phyloP scores from a whole-genome alignment of 1,140 invertebrate genomes.

The Limonius californicus region DNA sequence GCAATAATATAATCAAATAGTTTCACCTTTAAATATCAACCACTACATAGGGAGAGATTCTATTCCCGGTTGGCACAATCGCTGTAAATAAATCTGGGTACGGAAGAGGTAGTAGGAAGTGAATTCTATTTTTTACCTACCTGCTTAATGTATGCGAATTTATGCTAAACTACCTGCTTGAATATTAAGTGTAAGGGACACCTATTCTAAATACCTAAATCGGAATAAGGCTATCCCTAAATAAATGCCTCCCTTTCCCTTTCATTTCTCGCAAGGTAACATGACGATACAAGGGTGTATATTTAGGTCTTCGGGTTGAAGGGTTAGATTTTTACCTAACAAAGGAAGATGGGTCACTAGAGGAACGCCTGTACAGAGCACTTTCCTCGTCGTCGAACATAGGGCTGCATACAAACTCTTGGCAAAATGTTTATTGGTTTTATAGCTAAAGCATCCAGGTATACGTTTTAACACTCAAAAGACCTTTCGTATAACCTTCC shows the following conservation, averaged over 20 bases:
- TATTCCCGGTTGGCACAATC: no score
- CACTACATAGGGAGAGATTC: no score
- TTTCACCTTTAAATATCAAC: conserved; percentile 4
- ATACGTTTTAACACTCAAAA: conserved; percentile 9
- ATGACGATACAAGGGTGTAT: conserved; percentile 4
- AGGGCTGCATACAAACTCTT: background rate
- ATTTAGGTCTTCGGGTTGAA: conserved; percentile 10
- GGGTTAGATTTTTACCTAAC: conserved; percentile 19
- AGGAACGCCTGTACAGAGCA: conserved; percentile 1
- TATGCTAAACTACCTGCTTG: conserved; percentile 46
- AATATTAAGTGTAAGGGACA: conserved; percentile 48
- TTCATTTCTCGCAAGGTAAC: conserved; percentile 14
- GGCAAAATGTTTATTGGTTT: background rate
- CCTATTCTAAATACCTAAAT: conserved; percentile 35
- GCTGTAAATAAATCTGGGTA: conserved; percentile 26
- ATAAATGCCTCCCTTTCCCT: background rate
- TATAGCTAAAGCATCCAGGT: background rate
- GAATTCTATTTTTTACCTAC: conserved; percentile 43
- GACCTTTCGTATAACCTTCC: background rate
- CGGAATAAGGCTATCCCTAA: background rate
- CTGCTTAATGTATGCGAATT: conserved; percentile 48
- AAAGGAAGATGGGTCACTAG: conserved; percentile 20
- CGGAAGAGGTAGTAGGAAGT: conserved; percentile 29
- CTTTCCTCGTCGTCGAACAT: conserved; percentile 7
- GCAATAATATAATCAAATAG: conserved; percentile 13